A percentile compares a stretch with the other conserved stretches of the same genome.
Conservation (phyloP, 2,113 vertebrate species). For the Sisor rabdophorus region DNA sequence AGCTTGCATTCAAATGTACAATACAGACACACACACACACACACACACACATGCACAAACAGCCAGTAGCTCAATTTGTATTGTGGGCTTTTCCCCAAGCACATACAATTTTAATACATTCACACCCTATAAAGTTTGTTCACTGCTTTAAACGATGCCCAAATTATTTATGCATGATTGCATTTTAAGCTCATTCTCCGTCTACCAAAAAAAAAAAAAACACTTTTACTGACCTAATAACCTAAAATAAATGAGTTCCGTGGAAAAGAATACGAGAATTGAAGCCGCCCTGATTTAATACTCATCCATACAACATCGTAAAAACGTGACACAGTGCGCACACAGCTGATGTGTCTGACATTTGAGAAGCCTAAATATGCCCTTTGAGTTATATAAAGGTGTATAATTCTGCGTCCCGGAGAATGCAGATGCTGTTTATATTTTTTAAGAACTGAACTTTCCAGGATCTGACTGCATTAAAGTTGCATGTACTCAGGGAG, state of each 20-base stretch:
- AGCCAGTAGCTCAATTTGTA: slow-evolving; percentile 16
- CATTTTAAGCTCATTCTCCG: background rate
- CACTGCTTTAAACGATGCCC: slow-evolving; percentile 35
- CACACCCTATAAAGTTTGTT: slow-evolving; percentile 25
- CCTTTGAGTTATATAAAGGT: slow-evolving; percentile 5
- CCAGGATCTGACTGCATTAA: slow-evolving; percentile 40
- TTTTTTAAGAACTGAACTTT: slow-evolving; percentile 47
- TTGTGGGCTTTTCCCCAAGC: slow-evolving; percentile 25
- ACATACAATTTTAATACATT: slow-evolving; percentile 48
- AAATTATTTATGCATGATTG: slow-evolving; percentile 15
- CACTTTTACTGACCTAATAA: slow-evolving; percentile 7
- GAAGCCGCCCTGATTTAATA: slow-evolving; percentile 1
- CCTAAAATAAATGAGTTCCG: slow-evolving; percentile 7
- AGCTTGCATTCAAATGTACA: slow-evolving; percentile 1
- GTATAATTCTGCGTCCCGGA: background rate
- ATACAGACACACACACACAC: too few relatives aligned
- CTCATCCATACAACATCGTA: background rate
- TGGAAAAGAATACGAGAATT: background rate
- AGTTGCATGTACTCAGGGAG: slow-evolving; percentile 41
- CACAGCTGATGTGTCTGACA: background rate
- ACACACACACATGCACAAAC: background rate
- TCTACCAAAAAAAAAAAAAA: background rate
- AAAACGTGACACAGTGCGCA: background rate
- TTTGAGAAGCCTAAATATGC: background rate
- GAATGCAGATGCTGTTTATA: slow-evolving; percentile 30